Evolutionary conservation across 2,113 vertebrate species (phyloP).

Genomic region (Tretioscincus oriximinensis): DNA sequence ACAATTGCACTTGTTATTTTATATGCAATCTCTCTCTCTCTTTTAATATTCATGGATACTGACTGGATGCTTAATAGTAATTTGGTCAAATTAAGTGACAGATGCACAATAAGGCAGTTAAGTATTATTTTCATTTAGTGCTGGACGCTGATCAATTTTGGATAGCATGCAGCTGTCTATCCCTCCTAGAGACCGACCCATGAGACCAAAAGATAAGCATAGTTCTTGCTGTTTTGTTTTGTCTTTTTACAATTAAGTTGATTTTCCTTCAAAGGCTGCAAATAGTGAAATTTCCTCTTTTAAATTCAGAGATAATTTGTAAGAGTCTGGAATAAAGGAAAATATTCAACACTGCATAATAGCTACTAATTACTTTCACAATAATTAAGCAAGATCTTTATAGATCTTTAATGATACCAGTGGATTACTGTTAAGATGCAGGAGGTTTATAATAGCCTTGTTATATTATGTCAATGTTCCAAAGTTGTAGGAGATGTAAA

Average conservation of each 20-base stretch:
- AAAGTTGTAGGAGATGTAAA: too few relatives aligned
- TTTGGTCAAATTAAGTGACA: slow-evolving; percentile 7
- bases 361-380: too few relatives aligned
- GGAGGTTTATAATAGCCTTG: too few relatives aligned
- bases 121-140: not conserved
- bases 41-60: not conserved
- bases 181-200: not conserved
- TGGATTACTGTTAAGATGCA: too few relatives aligned
- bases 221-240: too few relatives aligned
- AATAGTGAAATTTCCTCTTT: too few relatives aligned
- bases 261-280: not conserved
- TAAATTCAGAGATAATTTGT: too few relatives aligned
- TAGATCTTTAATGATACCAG: too few relatives aligned
- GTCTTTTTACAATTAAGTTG: not conserved
- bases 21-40: not conserved
- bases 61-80: not conserved
- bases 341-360: too few relatives aligned
- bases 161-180: slow-evolving; percentile 2
- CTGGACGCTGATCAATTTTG: not conserved
- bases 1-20: not conserved
- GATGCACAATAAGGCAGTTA: slow-evolving; percentile 17
- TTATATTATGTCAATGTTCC: too few relatives aligned
- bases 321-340: too few relatives aligned
- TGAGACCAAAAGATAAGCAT: not conserved
- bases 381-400: too few relatives aligned